Evolutionary conservation across 1,140 invertebrate species (phyloP), one percentile per base, ranked within the genome.

Genomic region (Scaptomyza graminum): DNA sequence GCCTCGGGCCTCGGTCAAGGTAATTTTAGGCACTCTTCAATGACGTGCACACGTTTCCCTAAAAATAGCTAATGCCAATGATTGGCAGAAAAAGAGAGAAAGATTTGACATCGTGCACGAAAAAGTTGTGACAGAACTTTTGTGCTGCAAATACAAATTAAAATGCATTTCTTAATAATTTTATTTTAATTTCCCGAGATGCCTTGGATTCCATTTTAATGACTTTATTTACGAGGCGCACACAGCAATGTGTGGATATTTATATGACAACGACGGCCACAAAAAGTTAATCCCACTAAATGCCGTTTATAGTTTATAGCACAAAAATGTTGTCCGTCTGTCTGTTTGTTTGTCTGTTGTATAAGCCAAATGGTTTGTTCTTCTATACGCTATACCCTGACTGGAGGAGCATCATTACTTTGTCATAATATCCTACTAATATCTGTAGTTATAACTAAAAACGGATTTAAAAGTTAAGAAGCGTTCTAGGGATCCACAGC

Each of bases 261-360:
- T 74, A 64, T 76, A 73, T 79, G 72, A 60, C 75, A 78, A 74
- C 66, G 75, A 66, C 72, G 83, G 79, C 83, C 83, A 87, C 83
- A 88, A 82, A 88, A 87, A 87, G 83, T 87, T 88, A 87, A 87
- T 87, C 83, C 79, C 72, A 71, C 83, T 87, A 82, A 87, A 87
- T 88, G 83, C 83, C 79, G 79, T 74, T 87, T 80, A 85, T 85
- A 85, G 82, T 85, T 85, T 85, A 88, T 85, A 82, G 81, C 85
- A 72, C 71, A 69, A 77, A 60, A 54, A 60, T 59, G 34, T 59
- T 47, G 15, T 28, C 34, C 25, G 25, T 16, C 5, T 43, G 59
- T 15, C 1, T 56, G 43, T 62, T 65, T 69, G 7, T 63, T 69
- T 79, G 49, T 71, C 41, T 31, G 41, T 18, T 34, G 43, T 31